Evolutionary conservation across 1,140 invertebrate genomes (phyloP), one percentile per base, ranked within the genome.

Genomic region (Sitodiplosis mosellana): DNA sequence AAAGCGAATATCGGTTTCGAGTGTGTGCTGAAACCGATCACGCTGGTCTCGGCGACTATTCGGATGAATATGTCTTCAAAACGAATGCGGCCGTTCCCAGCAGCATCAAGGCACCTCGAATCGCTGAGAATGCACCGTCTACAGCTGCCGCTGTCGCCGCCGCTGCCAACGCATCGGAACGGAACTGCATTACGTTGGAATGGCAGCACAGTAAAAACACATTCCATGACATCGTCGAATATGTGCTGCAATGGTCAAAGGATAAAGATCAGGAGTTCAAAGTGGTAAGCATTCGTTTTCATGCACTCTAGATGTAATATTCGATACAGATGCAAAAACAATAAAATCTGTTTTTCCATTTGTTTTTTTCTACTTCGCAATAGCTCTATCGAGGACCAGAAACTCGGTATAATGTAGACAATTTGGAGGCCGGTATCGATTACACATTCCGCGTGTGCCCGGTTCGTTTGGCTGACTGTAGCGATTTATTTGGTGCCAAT

Each of bases 41-140:
- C 20, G 84, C 83, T 36, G 87, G 87, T 1, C 72, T 80, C 54
- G 87, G 88, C 18, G 76, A 78, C 14, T 86, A 75, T 66, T 85
- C 83, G 1, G 70, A 74, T 46, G 69, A 76, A 18, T 74, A 75
- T 55, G 66, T 70, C 44, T 85, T 80, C 56, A 67, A 66, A 45
- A 90, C 87, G n/a, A 72, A 65, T 44, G 75, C 80, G 54, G 81
- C 86, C 20, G 81, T 83, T 45, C 87, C 87, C 15, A 75, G 78
- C 40, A 72, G 78, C 49, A 68, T 82, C n/a, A 84, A 81, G 73
- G 67, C 75, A 43, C 76, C 78, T 10, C 69, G 73, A 51, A 65
- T 77, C 34, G 55, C 63, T 36, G 70, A 75, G 49, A 36, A 55
- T 54, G 15, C 49, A 37, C 18, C 19, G 19, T 20, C 34, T 27